Base-by-base conservation (phyloP, 92 coral and sea anemone genomes). In the Epizoanthus stellaris region DNA sequence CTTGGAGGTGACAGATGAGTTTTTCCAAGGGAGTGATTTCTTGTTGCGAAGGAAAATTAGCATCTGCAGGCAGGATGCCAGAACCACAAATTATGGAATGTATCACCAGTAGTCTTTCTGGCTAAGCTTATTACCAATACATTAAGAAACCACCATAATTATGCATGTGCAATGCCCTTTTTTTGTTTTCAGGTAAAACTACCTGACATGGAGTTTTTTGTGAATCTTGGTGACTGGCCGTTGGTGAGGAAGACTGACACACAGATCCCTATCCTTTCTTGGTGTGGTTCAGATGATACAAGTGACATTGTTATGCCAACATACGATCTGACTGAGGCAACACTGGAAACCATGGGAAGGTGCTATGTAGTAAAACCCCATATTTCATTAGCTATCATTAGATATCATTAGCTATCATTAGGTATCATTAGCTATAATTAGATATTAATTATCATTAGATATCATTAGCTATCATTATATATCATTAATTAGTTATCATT, bases 201-300 rank as follows among this genome's bases (percentile, higher is more conserved):
- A 3, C 99, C 99, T 43, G 96, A 95, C 81, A 88, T 97, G 93
- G 99, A 97, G 76, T 97, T 97, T 82, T 97, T 97, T 86, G 99
- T 95, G 4, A 97, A 97, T 86, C 98, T 97, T 86, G 99, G 99
- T 81, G 99, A 97, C 75, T 97, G 99, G 99, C 99, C 99, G 2
- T 85, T 97, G 40, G 99, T 90, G 23, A 85, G 86, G 23, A 82
- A 77, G 49, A 76, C 79, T 3, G 60, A 71, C 43, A 91, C 90
- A 34, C 95, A 98, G 58, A 79, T 96, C 47, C 98, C 99, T 12
- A 86, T 96, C 30, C 81, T 96, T 59, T 96, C 99, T 3, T 96
- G 99, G 99, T 96, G 99, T 86, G 99, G 99, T 9, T 96, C 99
- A 53, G 99, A 95, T 49, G 98, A 95, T 30, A 92, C 99, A 45